Percentiles rank a stretch among this genome's conserved stretches.
Evolutionary conservation across 2,888 invertebrate species (phyloP).

Genomic region (Pteria penguin): DNA sequence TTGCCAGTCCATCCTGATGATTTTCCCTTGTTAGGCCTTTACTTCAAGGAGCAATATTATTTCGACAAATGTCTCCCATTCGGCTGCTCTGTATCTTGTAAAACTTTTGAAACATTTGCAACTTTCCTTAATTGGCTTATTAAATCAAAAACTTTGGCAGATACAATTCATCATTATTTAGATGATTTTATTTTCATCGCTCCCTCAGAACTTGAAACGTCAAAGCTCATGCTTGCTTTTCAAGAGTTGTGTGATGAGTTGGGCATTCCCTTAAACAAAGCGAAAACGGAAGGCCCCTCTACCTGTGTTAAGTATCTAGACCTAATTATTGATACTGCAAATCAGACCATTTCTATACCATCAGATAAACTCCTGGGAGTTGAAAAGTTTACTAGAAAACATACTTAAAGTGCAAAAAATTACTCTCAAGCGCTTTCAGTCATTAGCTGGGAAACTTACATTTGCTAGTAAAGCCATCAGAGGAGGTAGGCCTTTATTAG

Average conservation of each 20-base stretch:
- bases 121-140: slow-evolving; percentile 20
- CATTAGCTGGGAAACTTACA: slow-evolving; percentile 25
- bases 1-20: slow-evolving; percentile 10
- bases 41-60: slow-evolving; percentile 4
- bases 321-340: slow-evolving; percentile 25
- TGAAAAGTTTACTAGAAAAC: not conserved
- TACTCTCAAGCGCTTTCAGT: slow-evolving; percentile 34
- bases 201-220: not conserved
- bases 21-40: slow-evolving; percentile 22
- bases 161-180: slow-evolving; percentile 20
- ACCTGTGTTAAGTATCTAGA: slow-evolving; percentile 18
- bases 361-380: slow-evolving; percentile 9
- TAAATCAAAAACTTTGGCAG: not conserved
- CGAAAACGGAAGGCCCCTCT: slow-evolving; percentile 33
- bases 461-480: slow-evolving; percentile 32
- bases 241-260: not conserved
- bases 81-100: slow-evolving; percentile 19
- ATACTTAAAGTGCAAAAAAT: not conserved
- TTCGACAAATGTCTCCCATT: slow-evolving; percentile 23
- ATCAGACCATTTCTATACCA: slow-evolving; percentile 23
- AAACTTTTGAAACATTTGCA: slow-evolving; percentile 19
- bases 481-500: slow-evolving; percentile 25
- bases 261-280: slow-evolving; percentile 16
- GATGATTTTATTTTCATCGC: slow-evolving; percentile 16
- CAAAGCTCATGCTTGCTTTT: not conserved